Evolutionary conservation across 2,888 invertebrate genomes (phyloP), one percentile per base, ranked within the genome.

Genomic region (Arge pagana): DNA sequence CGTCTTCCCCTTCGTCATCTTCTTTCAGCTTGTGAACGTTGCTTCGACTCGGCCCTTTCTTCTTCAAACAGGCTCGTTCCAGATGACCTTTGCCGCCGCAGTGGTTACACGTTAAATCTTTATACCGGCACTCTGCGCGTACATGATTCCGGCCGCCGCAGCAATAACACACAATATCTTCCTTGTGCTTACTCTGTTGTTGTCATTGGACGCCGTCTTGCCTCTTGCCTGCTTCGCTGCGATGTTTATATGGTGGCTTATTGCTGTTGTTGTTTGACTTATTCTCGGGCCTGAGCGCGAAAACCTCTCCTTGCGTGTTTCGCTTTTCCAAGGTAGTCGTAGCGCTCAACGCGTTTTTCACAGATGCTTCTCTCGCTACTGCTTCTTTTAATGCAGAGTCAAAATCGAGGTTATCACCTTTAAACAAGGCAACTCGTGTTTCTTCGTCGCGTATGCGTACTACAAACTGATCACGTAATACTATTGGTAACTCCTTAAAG

Each of bases 371-470:
- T 36, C 36, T 16, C 8, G 36, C 36, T n/a, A 36, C 7, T 16
- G 36, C 36, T 19, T 36, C 36, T 36, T 36, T 18, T 7, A 36
- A n/a, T 10, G 36, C 36, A 4, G 36, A 4, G 8, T 36, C 36
- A 8, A 36, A 36, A 2, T n/a, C 15, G 3, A 36, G 8, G 5
- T 15, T 36, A 18, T 18, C 19, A 6, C 6, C 21, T 36, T 18
- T 36, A 18, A 36, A 36, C 18, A 36, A 19, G 3, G 15, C 6
- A 4, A 58, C 30, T 23, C 40, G 33, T 11, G 52, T 58, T 13
- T 54, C 55, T 18, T 55, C 37, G 11, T 56, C 52, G 3, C 52
- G 36, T 23, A 58, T 11, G 1, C 55, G 54, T 1, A 19, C n/a
- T 11, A 4, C 37, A 3, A 37, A 37, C 11, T 37, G 37, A 19